Evolutionary conservation across 2,888 invertebrate genomes (phyloP), one percentile per base, ranked within the genome.

Genomic region (Abscondita cerata): DNA sequence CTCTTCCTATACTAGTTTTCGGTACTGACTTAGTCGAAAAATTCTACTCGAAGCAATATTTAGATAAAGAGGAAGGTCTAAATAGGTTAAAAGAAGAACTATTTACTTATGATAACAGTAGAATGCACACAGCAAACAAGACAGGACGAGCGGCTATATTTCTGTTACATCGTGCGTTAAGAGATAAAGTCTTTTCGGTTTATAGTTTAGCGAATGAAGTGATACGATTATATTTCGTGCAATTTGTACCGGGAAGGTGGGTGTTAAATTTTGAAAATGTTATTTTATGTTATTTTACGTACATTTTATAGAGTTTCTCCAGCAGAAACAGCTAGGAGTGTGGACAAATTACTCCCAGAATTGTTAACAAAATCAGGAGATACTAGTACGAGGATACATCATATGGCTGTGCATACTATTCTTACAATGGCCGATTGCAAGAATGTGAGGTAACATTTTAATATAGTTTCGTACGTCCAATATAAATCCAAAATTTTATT

Each of bases 11-110:
- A 73, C 85, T 95, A 55, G 93, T 96, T 40, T 96, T 96, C 81
- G 96, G 96, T 59, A 90, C 90, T 79, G 90, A 92, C 52, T 80
- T 96, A 82, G 96, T 95, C 1, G 95, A 95, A 78, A 92, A 92
- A 75, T 93, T 94, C 79, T 95, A 92, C 80, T 93, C 94, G 3
- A 93, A 95, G 73, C 93, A 92, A 78, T 95, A 91, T 80, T 86
- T 93, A 46, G 94, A 95, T 77, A 93, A 95, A 75, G 95, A 95
- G 76, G 93, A 94, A 73, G 94, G 94, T 0, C 78, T 95, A n/a
- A 85, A 88, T 64, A 85, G 87, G 13, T 80, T 95, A 41, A 85
- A 85, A 70, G 84, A 84, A 57, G 84, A 84, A 64, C 72, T 87
- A 40, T 74, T 82, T 50, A 76, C 79, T 1, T 84, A 84, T 65